Conservation (phyloP, 2,113 vertebrate genomes). For the Tretioscincus oriximinensis region DNA sequence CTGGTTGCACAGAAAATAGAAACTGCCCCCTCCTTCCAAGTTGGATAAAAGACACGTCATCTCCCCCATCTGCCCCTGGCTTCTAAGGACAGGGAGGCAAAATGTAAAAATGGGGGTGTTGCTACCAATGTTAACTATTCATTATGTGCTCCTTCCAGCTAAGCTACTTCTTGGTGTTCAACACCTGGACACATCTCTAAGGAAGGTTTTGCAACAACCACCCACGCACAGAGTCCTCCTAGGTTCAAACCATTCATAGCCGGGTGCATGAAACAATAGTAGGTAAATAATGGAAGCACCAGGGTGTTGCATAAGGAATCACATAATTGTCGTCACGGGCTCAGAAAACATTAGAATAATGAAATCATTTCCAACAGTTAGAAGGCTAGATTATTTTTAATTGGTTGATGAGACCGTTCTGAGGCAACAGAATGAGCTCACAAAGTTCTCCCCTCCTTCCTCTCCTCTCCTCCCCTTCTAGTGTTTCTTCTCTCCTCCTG, state of each 20-base stretch:
- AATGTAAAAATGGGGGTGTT: not conserved
- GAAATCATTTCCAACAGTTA: not conserved
- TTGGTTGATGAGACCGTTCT: too few species aligned
- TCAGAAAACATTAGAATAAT: not conserved
- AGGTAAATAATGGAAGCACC: not conserved
- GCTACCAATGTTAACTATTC: not conserved
- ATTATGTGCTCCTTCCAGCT: not conserved
- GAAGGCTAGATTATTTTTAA: not conserved
- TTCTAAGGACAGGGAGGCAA: not conserved
- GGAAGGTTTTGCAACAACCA: not conserved
- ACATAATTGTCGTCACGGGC: not conserved
- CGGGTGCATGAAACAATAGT: not conserved
- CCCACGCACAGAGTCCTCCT: not conserved
- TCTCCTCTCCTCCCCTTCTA: too few species aligned
- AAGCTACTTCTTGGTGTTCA: not conserved
- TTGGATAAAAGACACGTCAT: not conserved
- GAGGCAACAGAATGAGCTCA: too few species aligned
- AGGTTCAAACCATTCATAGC: not conserved
- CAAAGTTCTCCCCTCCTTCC: too few species aligned
- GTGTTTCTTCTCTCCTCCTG: too few species aligned
- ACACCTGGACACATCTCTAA: not conserved
- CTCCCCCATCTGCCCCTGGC: fast-evolving
- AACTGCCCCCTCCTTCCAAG: too few species aligned
- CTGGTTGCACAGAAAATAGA: too few species aligned
- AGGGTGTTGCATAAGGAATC: not conserved